Percentiles rank a stretch among this genome's conserved stretches.
phyloP scores from a whole-genome alignment of 2,797 vertebrate species.

The Trachops cirrhosus region DNA sequence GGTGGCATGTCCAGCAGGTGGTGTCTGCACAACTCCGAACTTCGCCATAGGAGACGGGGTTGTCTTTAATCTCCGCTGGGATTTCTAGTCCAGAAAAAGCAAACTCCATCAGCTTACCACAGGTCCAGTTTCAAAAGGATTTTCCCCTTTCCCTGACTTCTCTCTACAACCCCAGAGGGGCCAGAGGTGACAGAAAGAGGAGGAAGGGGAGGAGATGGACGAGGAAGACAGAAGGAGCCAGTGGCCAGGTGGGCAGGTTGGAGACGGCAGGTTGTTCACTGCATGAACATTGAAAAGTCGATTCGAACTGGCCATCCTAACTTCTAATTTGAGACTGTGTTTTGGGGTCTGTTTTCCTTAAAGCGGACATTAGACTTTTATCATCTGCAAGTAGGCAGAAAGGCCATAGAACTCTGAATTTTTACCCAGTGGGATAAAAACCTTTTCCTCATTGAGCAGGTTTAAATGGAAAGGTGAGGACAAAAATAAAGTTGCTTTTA shows the following conservation, averaged over 20 bases:
- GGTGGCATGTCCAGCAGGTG: neutral
- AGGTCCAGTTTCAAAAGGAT: neutral
- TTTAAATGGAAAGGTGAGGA: neutral
- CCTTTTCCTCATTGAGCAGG: neutral
- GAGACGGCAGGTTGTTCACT: neutral
- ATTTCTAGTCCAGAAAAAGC: neutral
- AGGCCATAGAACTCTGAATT: neutral
- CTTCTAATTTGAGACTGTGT: neutral
- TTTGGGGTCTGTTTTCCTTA: neutral
- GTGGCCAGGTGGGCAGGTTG: neutral
- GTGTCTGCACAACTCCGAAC: neutral
- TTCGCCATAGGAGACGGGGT: neutral
- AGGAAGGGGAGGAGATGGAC: fast-evolving
- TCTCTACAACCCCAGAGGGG: neutral
- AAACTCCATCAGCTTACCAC: neutral
- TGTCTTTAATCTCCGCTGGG: neutral
- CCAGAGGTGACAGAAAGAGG: no score
- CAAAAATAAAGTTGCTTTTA: neutral
- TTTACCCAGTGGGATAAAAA: neutral
- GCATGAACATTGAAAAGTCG: neutral
- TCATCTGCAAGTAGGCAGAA: neutral
- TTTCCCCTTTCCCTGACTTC: neutral
- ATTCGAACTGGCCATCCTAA: neutral
- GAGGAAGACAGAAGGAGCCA: neutral
- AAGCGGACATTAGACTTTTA: neutral